Percentiles rank a stretch among this genome's conserved stretches.
Evolutionary conservation across 2,113 vertebrate species (phyloP).

Genomic region (Protobothrops flavoviridis): DNA sequence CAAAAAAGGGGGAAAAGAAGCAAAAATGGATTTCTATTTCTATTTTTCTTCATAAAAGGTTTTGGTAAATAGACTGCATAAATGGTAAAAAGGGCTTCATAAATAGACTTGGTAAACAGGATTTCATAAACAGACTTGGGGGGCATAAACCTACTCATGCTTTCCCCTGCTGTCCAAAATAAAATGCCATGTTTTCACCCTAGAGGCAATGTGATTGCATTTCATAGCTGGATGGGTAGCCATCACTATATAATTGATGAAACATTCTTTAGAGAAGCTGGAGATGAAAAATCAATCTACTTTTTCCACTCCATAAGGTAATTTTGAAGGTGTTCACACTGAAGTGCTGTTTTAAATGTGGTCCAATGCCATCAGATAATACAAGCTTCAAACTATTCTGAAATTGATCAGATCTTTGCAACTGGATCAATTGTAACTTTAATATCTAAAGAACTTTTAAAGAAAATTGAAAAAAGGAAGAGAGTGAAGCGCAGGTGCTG

Average conservation of each 20-base stretch:
- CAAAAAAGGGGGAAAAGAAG: background rate
- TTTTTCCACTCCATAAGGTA: background rate
- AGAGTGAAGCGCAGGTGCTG: slow-evolving; percentile 17
- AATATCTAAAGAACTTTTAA: slow-evolving; percentile 11
- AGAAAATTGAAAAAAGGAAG: background rate
- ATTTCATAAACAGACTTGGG: slow-evolving; percentile 4
- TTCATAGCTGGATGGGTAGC: slow-evolving; percentile 4
- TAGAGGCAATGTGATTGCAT: slow-evolving; percentile 5
- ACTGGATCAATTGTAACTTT: background rate
- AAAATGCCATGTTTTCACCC: background rate
- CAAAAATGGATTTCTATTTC: background rate
- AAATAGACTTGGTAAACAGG: background rate
- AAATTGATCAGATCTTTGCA: rapidly evolving
- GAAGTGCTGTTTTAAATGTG: rapidly evolving
- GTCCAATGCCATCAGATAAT: rapidly evolving
- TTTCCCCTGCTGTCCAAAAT: background rate
- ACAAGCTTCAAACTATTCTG: rapidly evolving
- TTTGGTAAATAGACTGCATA: background rate
- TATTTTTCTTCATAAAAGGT: background rate
- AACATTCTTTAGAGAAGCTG: background rate
- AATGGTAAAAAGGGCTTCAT: background rate
- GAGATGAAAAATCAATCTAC: background rate
- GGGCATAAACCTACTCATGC: background rate
- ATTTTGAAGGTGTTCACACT: background rate
- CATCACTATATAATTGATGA: background rate